Base-by-base conservation (phyloP, 2,888 invertebrate genomes). In the Acanthopleura granulata region DNA sequence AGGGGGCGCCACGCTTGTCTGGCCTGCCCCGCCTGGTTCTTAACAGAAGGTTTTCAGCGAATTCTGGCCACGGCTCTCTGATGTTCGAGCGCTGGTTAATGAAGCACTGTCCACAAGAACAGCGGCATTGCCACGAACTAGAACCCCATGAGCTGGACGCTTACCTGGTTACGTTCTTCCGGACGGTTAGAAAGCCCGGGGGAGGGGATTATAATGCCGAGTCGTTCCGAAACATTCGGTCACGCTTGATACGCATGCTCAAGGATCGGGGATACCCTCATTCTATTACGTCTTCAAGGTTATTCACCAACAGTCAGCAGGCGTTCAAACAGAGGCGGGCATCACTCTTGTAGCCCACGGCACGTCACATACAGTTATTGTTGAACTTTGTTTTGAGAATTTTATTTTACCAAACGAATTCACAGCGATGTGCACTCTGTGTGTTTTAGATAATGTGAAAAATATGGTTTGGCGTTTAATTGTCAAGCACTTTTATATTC, bases 81-180 rank as follows among this genome's bases (percentile, higher is more conserved):
- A 27, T 66, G 66, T 66, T 66, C 25, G 66, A 27, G 25, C 66
- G 66, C 29, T 66, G 66, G 66, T 27, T 66, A 22, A 27, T 27
- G 22, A 27, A 16, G 16, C 22, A 66, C 22, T 66, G 6, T 14
- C 66, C 66, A 1, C 16, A 15, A 6, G 66, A 66, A 27, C 22
- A 15, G 14, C 66, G 66, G 1, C 27, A 66, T 6, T 22, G 22
- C 66, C 29, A 66, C 4, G 27, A 66, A 27, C 22, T 66, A 15
- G 12, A 9, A 27, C 66, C 66, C 6, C 15, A 1, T 12, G 66
- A 66, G 1, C 66, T 66, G 27, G 66, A 66, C 14, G 29, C 22
- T 16, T 66, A 66, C 29, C 29, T 66, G 66, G 25, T 14, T 3
- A 27, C 25, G 66, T 66, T 66, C 25, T 66, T 66, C 66, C 22